Base-by-base conservation (phyloP, 2,888 invertebrate species). In the Drosophila mercatorum region DNA sequence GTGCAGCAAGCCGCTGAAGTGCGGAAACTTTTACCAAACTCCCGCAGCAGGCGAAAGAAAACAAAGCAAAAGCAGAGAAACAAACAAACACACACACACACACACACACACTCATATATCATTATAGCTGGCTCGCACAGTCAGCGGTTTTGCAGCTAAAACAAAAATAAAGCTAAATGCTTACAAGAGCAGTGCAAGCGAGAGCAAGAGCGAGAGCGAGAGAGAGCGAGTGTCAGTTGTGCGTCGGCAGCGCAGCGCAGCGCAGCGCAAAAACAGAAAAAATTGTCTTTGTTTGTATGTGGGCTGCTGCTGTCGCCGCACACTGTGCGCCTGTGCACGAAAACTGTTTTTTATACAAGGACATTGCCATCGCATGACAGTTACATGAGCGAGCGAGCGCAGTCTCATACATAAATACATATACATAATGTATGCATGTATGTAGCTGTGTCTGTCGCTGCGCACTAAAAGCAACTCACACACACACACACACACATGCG, bases 301-400 rank as follows among this genome's bases (percentile, higher is more conserved):
- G 58, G 64, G 56, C 22, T 28, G 56, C 47, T 47, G 58, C 55
- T 60, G 61, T 65, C 68, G 43, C 12, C 6, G 58, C 57, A 36
- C 83, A 72, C 83, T 92, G 92, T 52, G 80, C 79, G 76, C 92
- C 92, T 89, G 83, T 78, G 87, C 80, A 62, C 70, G 65, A 80
- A 90, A 92, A 92, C 92, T 89, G 92, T 92, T 92, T 92, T 92
- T 92, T 92, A 91, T 91, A 91, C 92, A 92, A 92, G 92, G 92
- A 92, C 92, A 92, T 92, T 92, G 92, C 88, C 92, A 91, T 91
- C 82, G 76, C 86, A 78, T 83, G 72, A 72, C 73, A 81, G 53
- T 62, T 53, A 43, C 43, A 68, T 49, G 6, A 28, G 14, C 40
- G 40, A 28, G 44, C 52, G 34, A 43, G 12, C 26, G 5, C 26